phyloP scores from a whole-genome alignment of 2,113 vertebrate species.

The Pholis gunnellus region DNA sequence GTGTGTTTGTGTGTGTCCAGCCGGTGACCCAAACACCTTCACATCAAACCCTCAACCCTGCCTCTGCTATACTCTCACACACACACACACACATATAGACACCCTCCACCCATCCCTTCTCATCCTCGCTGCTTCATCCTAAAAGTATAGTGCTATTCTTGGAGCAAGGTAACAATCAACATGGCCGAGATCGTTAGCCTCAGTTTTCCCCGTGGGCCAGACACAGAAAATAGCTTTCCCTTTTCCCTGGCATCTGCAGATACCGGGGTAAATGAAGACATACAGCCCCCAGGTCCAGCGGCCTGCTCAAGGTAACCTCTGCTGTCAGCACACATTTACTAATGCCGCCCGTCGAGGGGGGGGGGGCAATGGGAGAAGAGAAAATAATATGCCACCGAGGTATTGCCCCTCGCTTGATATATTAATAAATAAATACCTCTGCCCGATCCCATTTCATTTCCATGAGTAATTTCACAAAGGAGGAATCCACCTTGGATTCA shows the following conservation, averaged over 20 bases:
- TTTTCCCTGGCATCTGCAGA: constrained; percentile 85
- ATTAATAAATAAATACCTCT: constrained; percentile 75
- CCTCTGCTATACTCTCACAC: constrained; percentile 8
- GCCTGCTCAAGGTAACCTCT: constrained; percentile 88
- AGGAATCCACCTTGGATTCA: constrained; percentile 48
- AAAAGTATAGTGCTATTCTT: constrained; percentile 78
- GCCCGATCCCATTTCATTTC: constrained; percentile 67
- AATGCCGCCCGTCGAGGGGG: constrained; percentile 73
- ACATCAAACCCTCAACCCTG: constrained; percentile 24
- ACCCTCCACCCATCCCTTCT: constrained; percentile 17
- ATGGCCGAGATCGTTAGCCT: constrained; percentile 85
- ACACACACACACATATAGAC: constrained; percentile 27
- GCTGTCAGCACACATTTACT: constrained; percentile 85
- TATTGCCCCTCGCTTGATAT: constrained; percentile 69
- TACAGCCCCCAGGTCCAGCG: constrained; percentile 83
- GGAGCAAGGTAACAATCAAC: constrained; percentile 83
- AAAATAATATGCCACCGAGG: constrained; percentile 79
- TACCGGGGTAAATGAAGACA: constrained; percentile 88
- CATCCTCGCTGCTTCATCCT: constrained; percentile 51
- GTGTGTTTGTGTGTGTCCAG: constrained; percentile 7
- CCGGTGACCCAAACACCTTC: constrained; percentile 15
- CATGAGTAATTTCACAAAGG: constrained; percentile 61
- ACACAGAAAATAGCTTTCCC: constrained; percentile 86
- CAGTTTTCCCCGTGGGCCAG: constrained; percentile 78
- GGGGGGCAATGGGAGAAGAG: constrained; percentile 66